Evolutionary conservation across 1,140 invertebrate species (phyloP), one percentile per base, ranked within the genome.

Genomic region (Trigoniulus corallinus): DNA sequence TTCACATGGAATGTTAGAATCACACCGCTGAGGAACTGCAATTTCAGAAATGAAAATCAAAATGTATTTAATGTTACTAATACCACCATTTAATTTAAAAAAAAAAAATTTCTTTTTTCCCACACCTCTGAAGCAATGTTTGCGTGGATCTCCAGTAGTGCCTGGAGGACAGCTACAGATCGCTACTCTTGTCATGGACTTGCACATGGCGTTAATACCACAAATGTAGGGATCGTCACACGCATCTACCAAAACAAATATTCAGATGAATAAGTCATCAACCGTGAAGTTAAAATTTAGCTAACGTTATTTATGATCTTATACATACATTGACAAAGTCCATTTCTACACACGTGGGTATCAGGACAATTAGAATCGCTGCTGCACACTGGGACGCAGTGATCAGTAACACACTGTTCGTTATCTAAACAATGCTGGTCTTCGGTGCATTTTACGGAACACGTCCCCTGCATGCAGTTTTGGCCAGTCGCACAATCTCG

Each of bases 301-400:
- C 27, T 44, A 23, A 25, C 27, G 23, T 45, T 23, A 42, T 24
- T 22, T 41, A 20, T 45, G 15, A 40, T 20, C 27, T 44, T 12
- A 39, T 46, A 22, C 40, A 47, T 57, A 56, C 80, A 74, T 54
- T 85, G 78, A 62, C 88, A 93, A 52, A 89, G 70, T 54, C 87
- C 74, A 57, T 83, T 86, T 61, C 84, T 78, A 61, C 88, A 93
- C 57, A 89, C 88, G 63, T 88, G 81, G 57, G 82, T 80, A 0
- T 74, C 62, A 27, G 74, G 74, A 61, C 88, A 93, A 48, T 82
- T 78, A 34, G 75, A 72, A 61, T 92, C 86, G 48, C 78, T 84
- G 61, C 86, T 89, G 58, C 84, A 91, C 26, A 89, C 74, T 69
- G 87, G 88, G 15, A 79, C 71, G 56, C 86, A 92, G 25, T 81